phyloP scores from a whole-genome alignment of 2,888 invertebrate genomes.

The Cephus pygmeus region DNA sequence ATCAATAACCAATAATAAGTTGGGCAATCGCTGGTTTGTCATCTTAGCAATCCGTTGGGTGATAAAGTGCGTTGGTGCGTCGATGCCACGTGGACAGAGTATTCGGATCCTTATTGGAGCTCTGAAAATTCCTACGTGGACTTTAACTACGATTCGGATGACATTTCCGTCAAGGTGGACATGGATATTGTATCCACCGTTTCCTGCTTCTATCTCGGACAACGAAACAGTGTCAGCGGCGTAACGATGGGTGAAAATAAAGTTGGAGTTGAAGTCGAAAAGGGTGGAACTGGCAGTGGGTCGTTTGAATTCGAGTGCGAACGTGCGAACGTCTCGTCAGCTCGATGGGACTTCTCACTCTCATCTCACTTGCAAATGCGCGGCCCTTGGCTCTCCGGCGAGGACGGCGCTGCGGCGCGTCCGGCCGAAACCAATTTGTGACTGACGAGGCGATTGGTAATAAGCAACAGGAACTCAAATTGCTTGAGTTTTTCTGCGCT shows the following conservation, averaged over 20 bases:
- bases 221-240: too few relatives aligned
- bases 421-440: conserved; percentile 59
- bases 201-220: too few relatives aligned
- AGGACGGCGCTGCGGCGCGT: conserved; percentile 22
- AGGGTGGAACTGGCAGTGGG: too few relatives aligned
- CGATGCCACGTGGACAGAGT: not conserved
- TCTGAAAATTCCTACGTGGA: too few relatives aligned
- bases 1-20: conserved; percentile 66
- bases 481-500: conserved; percentile 63
- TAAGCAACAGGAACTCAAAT: conserved; percentile 62
- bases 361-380: conserved; percentile 57
- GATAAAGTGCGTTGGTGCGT: conserved; percentile 46
- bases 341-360: conserved; percentile 32
- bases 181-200: too few relatives aligned
- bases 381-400: too few relatives aligned
- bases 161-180: too few relatives aligned
- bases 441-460: conserved; percentile 64
- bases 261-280: too few relatives aligned
- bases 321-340: conserved; percentile 32
- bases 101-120: too few relatives aligned
- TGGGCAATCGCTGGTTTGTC: conserved; percentile 62
- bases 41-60: conserved; percentile 54
- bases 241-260: too few relatives aligned
- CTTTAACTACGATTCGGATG: too few relatives aligned
- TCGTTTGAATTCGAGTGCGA: too few relatives aligned